Conservation (phyloP, 1,140 invertebrate genomes). For the Drosophila takahashii region DNA sequence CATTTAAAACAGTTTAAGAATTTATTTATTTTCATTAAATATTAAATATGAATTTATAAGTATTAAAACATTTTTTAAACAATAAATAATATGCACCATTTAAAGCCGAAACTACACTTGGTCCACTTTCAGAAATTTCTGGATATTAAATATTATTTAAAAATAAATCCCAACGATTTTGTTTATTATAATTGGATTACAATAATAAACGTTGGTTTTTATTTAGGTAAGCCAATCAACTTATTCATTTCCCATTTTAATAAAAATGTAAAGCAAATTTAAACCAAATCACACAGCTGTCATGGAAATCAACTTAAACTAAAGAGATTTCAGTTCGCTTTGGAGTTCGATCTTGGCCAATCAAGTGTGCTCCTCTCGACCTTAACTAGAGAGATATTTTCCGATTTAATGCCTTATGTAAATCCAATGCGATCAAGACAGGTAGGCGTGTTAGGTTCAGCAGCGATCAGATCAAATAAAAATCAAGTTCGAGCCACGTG, state of each 20-base stretch:
- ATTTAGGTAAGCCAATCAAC: conserved; percentile 36
- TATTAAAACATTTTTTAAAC: too few species aligned
- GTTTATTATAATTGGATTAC: conserved; percentile 5
- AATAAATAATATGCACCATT: too few species aligned
- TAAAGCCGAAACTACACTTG: too few species aligned
- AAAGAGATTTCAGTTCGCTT: conserved; percentile 16
- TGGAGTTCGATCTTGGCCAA: conserved; percentile 21
- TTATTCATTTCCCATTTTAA: neutral
- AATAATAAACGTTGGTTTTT: conserved; percentile 3
- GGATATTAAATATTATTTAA: neutral
- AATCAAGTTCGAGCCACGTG: conserved; percentile 60
- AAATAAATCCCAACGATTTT: neutral
- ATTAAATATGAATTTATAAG: too few species aligned
- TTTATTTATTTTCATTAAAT: too few species aligned
- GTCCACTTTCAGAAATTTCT: neutral
- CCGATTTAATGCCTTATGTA: conserved; percentile 58
- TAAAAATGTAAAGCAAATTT: conserved; percentile 7
- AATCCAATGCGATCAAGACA: conserved; percentile 75
- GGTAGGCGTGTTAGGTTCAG: conserved; percentile 57
- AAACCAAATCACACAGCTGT: conserved; percentile 26
- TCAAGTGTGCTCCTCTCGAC: conserved; percentile 10
- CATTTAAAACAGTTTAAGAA: too few species aligned
- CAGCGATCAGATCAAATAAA: conserved; percentile 49
- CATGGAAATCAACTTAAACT: conserved; percentile 26
- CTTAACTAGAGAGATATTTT: conserved; percentile 29